Percentiles rank a stretch among this genome's conserved stretches.
Conservation (phyloP, 2,113 vertebrate species). For the Saguinus midas region DNA sequence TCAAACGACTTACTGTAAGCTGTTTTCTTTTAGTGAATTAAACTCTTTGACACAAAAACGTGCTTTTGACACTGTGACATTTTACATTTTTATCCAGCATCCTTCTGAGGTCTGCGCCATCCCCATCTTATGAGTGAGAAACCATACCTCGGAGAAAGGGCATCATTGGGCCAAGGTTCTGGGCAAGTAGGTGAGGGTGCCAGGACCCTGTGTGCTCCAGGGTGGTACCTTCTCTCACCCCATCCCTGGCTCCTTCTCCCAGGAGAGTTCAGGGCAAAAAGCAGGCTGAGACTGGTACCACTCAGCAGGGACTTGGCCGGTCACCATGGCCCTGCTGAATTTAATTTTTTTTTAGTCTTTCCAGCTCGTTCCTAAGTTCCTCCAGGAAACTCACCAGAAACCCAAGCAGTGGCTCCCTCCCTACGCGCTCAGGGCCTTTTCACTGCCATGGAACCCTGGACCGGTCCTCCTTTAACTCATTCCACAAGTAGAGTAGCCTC, state of each 20-base stretch:
- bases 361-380: not conserved
- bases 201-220: not conserved
- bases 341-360: not conserved
- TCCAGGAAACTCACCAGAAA: constrained; percentile 34
- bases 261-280: not conserved
- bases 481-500: no score
- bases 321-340: no score
- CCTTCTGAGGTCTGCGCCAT: not conserved
- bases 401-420: not conserved
- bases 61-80: not conserved
- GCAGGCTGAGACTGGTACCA: not conserved
- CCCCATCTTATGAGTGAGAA: not conserved
- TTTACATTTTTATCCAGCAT: not conserved
- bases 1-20: no score
- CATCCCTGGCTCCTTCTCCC: not conserved
- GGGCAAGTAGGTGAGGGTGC: no score
- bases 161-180: not conserved
- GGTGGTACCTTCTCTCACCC: no score
- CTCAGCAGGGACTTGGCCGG: fast-evolving
- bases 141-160: not conserved
- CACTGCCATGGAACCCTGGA: not conserved
- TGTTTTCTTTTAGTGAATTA: no score
- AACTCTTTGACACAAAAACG: no score
- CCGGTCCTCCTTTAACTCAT: no score
- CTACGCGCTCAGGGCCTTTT: not conserved